A percentile compares a stretch with the other conserved stretches of the same genome.
Conservation (phyloP, 2,113 vertebrate species). For the Murina feae region DNA sequence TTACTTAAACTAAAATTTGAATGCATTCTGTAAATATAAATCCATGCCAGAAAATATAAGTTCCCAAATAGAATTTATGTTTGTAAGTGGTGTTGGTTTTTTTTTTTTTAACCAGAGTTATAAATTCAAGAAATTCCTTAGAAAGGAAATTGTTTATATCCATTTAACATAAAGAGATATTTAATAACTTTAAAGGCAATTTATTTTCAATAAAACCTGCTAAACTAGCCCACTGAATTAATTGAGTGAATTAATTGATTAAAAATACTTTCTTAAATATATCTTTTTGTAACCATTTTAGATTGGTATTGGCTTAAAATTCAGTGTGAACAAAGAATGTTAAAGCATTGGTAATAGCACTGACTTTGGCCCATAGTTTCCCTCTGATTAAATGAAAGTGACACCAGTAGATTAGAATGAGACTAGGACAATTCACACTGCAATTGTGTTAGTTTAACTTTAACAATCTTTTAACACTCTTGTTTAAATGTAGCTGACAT, state of each 20-base stretch:
- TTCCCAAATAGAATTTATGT: constrained; percentile 38
- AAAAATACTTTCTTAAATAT: constrained; percentile 56
- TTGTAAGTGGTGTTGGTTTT: too few species aligned
- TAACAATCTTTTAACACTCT: constrained; percentile 92
- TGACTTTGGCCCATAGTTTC: constrained; percentile 85
- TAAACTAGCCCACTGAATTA: neutral
- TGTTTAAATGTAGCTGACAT: constrained; percentile 93
- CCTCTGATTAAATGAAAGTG: constrained; percentile 92
- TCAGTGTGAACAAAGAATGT: constrained; percentile 83
- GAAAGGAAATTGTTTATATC: constrained; percentile 35
- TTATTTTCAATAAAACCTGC: constrained; percentile 48
- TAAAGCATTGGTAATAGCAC: constrained; percentile 84
- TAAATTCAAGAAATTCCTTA: constrained; percentile 28
- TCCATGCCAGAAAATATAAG: neutral
- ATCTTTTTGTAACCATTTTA: constrained; percentile 74
- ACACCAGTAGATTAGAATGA: constrained; percentile 95
- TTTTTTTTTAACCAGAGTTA: neutral
- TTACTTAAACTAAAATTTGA: constrained; percentile 39
- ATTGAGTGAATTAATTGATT: constrained; percentile 60
- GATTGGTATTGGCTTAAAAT: constrained; percentile 78
- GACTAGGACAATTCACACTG: constrained; percentile 97
- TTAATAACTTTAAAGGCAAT: constrained; percentile 52
- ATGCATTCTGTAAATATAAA: neutral
- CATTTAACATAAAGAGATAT: constrained; percentile 38
- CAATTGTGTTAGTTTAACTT: constrained; percentile 95